Evolutionary conservation across 2,797 vertebrate species (phyloP).

Genomic region (Danio choprae): DNA sequence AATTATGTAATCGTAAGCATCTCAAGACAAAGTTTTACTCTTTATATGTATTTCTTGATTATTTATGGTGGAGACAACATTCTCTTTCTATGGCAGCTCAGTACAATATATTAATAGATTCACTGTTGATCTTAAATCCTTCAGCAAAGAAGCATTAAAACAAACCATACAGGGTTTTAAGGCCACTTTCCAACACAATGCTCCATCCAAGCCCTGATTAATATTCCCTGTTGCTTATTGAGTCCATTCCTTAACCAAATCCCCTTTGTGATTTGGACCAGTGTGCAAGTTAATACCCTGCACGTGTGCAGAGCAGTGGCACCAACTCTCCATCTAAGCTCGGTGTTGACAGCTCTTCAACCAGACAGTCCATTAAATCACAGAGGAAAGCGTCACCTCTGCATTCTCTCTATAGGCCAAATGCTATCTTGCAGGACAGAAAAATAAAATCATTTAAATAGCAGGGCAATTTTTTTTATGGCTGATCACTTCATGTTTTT

Average conservation of each 20-base stretch:
- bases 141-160: neutral
- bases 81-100: neutral
- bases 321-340: slow-evolving; percentile 29
- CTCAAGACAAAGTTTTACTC: neutral
- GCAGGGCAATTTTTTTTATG: neutral
- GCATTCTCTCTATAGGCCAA: slow-evolving; percentile 1
- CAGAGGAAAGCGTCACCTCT: slow-evolving; percentile 41
- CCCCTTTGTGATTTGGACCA: slow-evolving; percentile 18
- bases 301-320: slow-evolving; percentile 8
- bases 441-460: neutral
- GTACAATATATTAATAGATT: slow-evolving; percentile 14
- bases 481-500: neutral
- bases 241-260: slow-evolving; percentile 9
- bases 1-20: neutral
- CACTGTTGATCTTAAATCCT: neutral
- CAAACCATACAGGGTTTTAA: slow-evolving; percentile 7
- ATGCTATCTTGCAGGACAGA: neutral
- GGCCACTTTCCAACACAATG: slow-evolving; percentile 4
- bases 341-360: slow-evolving; percentile 30
- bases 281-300: slow-evolving; percentile 19
- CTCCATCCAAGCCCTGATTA: neutral
- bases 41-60: too few relatives aligned
- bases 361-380: slow-evolving; percentile 41
- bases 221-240: slow-evolving; percentile 13
- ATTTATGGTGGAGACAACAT: neutral